Evolutionary conservation across 1,140 invertebrate genomes (phyloP).

Genomic region (Solen grandis): DNA sequence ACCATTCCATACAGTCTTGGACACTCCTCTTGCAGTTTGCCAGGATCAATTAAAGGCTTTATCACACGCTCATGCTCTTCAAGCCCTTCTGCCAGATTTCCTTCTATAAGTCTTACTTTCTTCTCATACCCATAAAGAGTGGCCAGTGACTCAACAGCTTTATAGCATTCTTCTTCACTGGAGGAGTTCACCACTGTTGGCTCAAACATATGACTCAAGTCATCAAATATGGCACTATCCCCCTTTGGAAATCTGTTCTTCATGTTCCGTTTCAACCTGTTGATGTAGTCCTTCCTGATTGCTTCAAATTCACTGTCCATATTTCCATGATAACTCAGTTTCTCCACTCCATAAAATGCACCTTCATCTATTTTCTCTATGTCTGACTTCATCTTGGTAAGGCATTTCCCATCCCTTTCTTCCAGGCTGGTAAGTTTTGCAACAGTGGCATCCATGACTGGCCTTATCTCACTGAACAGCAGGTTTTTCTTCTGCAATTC

Average conservation of each 20-base stretch:
- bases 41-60: background rate
- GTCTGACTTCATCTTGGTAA: background rate
- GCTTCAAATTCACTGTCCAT: background rate
- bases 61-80: background rate
- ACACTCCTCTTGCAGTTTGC: background rate
- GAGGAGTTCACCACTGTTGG: background rate
- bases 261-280: slow-evolving; percentile 10
- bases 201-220: background rate
- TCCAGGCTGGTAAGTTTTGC: background rate
- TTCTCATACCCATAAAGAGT: background rate
- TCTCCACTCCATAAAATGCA: background rate
- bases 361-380: background rate
- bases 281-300: background rate
- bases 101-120: slow-evolving; percentile 1
- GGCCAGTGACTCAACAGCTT: background rate
- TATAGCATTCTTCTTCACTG: background rate
- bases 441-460: background rate
- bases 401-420: background rate
- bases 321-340: background rate
- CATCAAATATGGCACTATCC: background rate
- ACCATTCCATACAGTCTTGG: background rate
- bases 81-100: background rate
- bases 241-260: background rate
- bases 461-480: background rate
- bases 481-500: no score